Evolutionary conservation across 2,113 vertebrate genomes (phyloP).

Genomic region (Notothenia coriiceps): DNA sequence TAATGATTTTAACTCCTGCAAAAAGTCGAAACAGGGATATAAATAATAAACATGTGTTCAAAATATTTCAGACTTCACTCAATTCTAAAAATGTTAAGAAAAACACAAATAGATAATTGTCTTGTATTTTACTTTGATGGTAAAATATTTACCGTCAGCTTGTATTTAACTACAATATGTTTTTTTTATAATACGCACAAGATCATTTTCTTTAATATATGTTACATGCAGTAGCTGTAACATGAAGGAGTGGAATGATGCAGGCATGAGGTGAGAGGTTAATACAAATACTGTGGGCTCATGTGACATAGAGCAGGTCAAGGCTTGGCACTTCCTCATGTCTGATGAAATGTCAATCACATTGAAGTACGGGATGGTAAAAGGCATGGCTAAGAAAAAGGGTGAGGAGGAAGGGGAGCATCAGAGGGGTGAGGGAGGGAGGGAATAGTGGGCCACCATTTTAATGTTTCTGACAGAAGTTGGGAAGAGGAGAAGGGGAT

Average conservation of each 20-base stretch:
- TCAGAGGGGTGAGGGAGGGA: constrained; percentile 26
- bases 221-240: neutral
- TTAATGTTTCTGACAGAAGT: constrained; percentile 60
- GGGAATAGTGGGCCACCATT: constrained; percentile 19
- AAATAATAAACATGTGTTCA: neutral
- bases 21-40: neutral
- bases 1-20: constrained; percentile 23
- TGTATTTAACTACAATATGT: too few species aligned
- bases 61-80: constrained; percentile 6
- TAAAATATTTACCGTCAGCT: too few species aligned
- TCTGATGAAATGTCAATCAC: constrained; percentile 67
- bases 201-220: constrained; percentile 3
- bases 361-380: constrained; percentile 20
- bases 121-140: too few species aligned
- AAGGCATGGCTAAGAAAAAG: constrained; percentile 14
- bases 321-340: constrained; percentile 39
- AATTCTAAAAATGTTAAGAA: neutral
- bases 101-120: neutral
- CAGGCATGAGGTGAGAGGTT: constrained; percentile 33
- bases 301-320: constrained; percentile 46
- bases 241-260: neutral
- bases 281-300: constrained; percentile 40
- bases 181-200: neutral
- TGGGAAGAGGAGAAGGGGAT: constrained; percentile 26
- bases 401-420: neutral